These are phyloP conservation scores for Phaethon lepturus DNA, from an alignment of 2,113 vertebrate species.

Conservation along the genomic window DNA sequence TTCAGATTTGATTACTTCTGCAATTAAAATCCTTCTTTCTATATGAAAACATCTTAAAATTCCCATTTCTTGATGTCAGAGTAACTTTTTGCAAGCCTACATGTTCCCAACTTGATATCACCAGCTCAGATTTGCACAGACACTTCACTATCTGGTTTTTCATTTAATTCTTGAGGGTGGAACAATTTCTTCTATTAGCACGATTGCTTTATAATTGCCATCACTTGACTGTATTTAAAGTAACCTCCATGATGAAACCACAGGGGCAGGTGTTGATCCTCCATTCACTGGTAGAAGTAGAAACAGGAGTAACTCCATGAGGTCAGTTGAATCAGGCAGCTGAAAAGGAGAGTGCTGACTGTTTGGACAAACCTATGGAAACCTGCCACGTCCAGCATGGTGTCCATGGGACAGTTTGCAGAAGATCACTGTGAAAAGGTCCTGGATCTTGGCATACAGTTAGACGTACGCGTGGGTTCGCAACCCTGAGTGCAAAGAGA, in stretches of 20 bases:
- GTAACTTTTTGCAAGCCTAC: neutral
- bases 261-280: no score
- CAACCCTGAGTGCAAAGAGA: neutral
- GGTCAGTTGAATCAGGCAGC: neutral
- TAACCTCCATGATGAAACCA: neutral
- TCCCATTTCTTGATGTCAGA: neutral
- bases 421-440: neutral
- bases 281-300: neutral
- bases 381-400: neutral
- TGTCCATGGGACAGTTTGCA: neutral
- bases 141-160: neutral
- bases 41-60: neutral
- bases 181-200: neutral
- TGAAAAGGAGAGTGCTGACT: neutral
- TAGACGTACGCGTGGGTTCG: accelerated
- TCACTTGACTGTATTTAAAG: neutral
- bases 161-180: neutral
- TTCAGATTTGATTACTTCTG: neutral
- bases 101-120: neutral
- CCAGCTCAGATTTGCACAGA: neutral
- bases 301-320: neutral
- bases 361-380: neutral
- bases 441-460: no score
- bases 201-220: neutral
- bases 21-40: neutral